phyloP scores from a whole-genome alignment of 2,888 invertebrate species.

The Leptothorax acervorum region DNA sequence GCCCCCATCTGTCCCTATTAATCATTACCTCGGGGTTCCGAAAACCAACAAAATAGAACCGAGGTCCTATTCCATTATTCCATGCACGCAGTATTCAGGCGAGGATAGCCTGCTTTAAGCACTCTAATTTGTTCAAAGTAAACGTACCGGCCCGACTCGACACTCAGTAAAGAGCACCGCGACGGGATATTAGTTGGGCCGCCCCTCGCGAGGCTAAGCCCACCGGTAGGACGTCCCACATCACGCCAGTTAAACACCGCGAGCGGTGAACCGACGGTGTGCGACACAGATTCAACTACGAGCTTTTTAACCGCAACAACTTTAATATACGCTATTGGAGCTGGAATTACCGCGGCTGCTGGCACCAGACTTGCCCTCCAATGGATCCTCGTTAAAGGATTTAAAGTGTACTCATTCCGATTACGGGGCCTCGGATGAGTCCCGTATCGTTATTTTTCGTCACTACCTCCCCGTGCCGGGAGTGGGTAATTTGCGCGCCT shows the following conservation, averaged over 20 bases:
- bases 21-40: conserved; percentile 88
- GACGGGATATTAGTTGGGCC: conserved; percentile 80
- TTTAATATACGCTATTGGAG: conserved; percentile 87
- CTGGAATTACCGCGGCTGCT: conserved; percentile 91
- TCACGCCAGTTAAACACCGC: conserved; percentile 48
- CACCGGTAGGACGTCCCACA: conserved; percentile 80
- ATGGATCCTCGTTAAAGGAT: conserved; percentile 88
- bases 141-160: conserved; percentile 77
- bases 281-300: conserved; percentile 86
- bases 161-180: conserved; percentile 85
- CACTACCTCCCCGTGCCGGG: conserved; percentile 88
- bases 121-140: conserved; percentile 90
- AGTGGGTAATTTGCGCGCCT: conserved; percentile 90
- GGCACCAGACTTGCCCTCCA: conserved; percentile 90
- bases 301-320: conserved; percentile 90
- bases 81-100: conserved; percentile 87
- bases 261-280: conserved; percentile 56
- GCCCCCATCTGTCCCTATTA: conserved; percentile 88
- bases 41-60: conserved; percentile 89
- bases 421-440: conserved; percentile 87
- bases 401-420: conserved; percentile 88
- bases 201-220: conserved; percentile 72
- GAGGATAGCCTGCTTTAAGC: conserved; percentile 86
- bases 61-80: conserved; percentile 89
- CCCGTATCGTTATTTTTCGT: conserved; percentile 89